Base-by-base conservation (phyloP, 2,113 vertebrate genomes). In the Oxyruncus cristatus region DNA sequence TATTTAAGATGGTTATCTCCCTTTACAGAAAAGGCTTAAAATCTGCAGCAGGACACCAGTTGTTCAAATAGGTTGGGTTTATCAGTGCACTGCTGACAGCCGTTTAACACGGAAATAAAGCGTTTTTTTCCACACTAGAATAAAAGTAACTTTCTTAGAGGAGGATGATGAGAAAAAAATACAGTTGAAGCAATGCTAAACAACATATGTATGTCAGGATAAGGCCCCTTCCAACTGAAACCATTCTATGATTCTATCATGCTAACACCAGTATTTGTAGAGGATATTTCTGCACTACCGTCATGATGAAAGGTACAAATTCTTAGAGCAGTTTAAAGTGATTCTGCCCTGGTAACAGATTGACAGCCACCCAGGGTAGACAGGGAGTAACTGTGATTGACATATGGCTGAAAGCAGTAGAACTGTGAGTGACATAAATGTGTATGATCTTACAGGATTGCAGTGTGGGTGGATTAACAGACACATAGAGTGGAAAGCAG, bases 371-470 rank as follows among this genome's bases (percentile, higher is more conserved):
- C 66, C 74, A 71, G 65, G 61, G 76, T n/a, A 93, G 73, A 78
- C 65, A 74, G 42, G 46, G 65, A 74, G 76, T 95, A 91, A 92
- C 52, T 81, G 63, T 92, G 93, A 96, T 81, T 96, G 95, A 85
- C 89, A 90, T 66, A 63, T 35, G 65, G 85, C 77, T 95, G 88
- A 66, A 94, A 92, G 70, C 88, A 89, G 76, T 33, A 81, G 72
- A 70, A 67, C 82, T 83, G 42, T 89, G 72, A 94, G 53, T 91
- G 90, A 78, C 78, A 89, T 90, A 84, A 96, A 84, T 78, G 85
- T 89, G 37, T 77, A 59, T 93, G 79, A 96, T 77, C 75, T 94
- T 94, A 79, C 0, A 67, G 80, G 82, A 80, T 65, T 92, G 89
- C 68, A 91, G 0, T 89, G 89, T 95, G 94, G 77, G 94, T 90